phyloP scores from a whole-genome alignment of 2,888 invertebrate species.

The Leptura quadrifasciata region DNA sequence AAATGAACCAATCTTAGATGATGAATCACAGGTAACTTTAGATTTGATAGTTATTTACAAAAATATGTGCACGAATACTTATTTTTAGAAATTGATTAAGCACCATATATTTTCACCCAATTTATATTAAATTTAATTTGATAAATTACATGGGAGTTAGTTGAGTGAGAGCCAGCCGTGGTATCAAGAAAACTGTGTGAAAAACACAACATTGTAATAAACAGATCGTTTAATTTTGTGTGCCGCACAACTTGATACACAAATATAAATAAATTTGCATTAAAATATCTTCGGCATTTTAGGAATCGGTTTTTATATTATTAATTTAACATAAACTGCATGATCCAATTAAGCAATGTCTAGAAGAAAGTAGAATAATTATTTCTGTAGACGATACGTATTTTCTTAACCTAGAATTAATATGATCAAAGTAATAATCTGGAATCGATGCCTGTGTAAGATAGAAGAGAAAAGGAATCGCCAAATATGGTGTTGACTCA shows the following conservation, averaged over 20 bases:
- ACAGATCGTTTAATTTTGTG: not conserved
- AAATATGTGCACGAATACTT: conserved; percentile 7
- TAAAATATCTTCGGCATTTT: not conserved
- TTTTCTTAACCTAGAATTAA: no score
- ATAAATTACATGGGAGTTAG: not conserved
- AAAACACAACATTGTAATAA: not conserved
- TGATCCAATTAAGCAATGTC: no score
- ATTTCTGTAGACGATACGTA: no score
- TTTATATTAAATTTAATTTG: not conserved
- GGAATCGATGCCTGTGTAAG: no score
- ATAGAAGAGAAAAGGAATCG: no score
- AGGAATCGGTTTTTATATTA: no score
- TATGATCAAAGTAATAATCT: no score
- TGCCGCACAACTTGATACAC: not conserved
- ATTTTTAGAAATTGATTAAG: conserved; percentile 10
- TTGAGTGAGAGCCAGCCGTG: not conserved
- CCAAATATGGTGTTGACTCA: no score
- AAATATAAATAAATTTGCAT: not conserved
- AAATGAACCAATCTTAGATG: not conserved
- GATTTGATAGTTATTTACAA: conserved; percentile 9
- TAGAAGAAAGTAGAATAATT: no score
- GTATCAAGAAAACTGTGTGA: not conserved
- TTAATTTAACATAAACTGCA: no score
- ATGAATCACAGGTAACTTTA: not conserved
- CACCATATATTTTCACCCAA: not conserved